Conservation (phyloP, 1,140 invertebrate genomes). For the Meloidogyne chitwoodi region DNA sequence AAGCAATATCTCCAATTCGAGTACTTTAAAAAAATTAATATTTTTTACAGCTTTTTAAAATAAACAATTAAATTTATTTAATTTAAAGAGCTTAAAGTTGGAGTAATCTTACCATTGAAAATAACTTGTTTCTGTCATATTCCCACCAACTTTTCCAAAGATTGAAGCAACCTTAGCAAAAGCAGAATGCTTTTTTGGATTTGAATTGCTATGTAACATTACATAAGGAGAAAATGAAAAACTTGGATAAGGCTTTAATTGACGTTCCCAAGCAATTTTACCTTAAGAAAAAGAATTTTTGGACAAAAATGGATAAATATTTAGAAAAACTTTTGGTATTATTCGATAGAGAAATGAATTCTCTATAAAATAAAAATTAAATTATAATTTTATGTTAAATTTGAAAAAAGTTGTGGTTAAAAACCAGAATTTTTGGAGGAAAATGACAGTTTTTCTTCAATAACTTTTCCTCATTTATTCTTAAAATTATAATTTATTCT, state of each 20-base stretch:
- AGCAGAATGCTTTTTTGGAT: background rate
- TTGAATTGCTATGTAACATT: constrained; percentile 15
- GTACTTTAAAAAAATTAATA: constrained; percentile 1
- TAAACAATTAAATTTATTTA: background rate
- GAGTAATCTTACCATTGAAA: constrained; percentile 3
- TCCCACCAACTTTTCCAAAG: constrained; percentile 14
- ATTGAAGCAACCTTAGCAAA: constrained; percentile 22
- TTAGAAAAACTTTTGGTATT: background rate
- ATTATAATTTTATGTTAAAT: no score
- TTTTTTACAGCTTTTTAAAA: background rate
- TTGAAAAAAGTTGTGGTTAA: no score
- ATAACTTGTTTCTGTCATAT: constrained; percentile 17
- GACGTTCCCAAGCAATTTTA: constrained; percentile 26
- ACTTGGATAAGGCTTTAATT: background rate
- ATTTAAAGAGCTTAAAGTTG: background rate
- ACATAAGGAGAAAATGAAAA: constrained; percentile 19
- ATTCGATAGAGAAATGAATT: background rate
- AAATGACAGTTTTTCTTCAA: background rate
- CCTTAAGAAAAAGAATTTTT: background rate
- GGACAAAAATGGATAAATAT: no score
- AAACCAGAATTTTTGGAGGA: background rate
- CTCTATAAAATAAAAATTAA: no score
- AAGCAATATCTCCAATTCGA: constrained; percentile 13
- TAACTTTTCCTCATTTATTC: background rate
- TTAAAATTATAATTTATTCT: background rate